A percentile compares a stretch with the other conserved stretches of the same genome.
phyloP scores from a whole-genome alignment of 1,140 invertebrate species.

The Tetramorium alpestre region DNA sequence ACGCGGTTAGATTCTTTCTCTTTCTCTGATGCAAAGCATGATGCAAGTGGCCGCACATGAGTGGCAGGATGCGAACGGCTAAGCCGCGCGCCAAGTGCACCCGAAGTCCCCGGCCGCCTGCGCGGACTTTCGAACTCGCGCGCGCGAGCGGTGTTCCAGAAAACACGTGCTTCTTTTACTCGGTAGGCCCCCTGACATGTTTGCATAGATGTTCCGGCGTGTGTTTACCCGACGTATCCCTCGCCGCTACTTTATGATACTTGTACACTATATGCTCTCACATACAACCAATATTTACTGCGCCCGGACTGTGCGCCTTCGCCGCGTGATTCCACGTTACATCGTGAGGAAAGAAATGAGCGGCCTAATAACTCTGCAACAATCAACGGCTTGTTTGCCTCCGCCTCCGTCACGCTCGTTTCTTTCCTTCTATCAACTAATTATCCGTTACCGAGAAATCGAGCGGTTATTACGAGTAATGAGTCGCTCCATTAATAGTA shows the following conservation, averaged over 20 bases:
- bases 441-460: slow-evolving; percentile 6
- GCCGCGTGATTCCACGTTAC: slow-evolving; percentile 32
- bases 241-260: slow-evolving; percentile 65
- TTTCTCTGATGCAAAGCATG: not conserved
- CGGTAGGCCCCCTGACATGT: slow-evolving; percentile 61
- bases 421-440: slow-evolving; percentile 7
- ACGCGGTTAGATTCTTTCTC: not conserved
- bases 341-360: not conserved
- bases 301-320: slow-evolving; percentile 4
- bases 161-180: slow-evolving; percentile 66
- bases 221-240: slow-evolving; percentile 66
- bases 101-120: not conserved
- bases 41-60: slow-evolving; percentile 39
- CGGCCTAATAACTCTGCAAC: slow-evolving; percentile 48
- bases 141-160: slow-evolving; percentile 38
- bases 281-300: slow-evolving; percentile 65
- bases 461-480: not conserved
- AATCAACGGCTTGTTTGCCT: slow-evolving; percentile 16
- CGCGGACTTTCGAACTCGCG: slow-evolving; percentile 33
- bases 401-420: not conserved
- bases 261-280: slow-evolving; percentile 27
- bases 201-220: slow-evolving; percentile 70
- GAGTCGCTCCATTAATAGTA: not conserved
- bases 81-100: slow-evolving; percentile 18
- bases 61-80: not conserved